Evolutionary conservation across 2,888 invertebrate genomes (phyloP).

Genomic region (Agrypnus murinus): DNA sequence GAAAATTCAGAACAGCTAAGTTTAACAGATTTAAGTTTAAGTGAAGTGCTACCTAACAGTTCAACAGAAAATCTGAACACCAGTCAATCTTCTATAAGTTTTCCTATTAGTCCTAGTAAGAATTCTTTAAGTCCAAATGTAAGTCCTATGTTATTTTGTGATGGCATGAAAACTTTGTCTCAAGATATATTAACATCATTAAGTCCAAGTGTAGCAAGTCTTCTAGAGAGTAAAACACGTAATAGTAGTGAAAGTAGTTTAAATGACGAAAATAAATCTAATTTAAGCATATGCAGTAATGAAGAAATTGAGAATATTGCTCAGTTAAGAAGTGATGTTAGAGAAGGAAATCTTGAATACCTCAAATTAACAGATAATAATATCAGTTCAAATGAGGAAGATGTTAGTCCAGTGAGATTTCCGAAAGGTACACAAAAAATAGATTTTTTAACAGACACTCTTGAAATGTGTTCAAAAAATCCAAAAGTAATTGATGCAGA

Average conservation of each 20-base stretch:
- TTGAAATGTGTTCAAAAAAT: not conserved
- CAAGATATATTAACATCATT: slow-evolving; percentile 55
- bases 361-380: slow-evolving; percentile 48
- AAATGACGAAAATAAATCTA: slow-evolving; percentile 47
- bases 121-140: slow-evolving; percentile 66
- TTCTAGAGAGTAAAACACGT: slow-evolving; percentile 58
- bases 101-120: slow-evolving; percentile 64
- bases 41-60: slow-evolving; percentile 64
- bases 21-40: slow-evolving; percentile 64
- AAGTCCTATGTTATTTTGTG: slow-evolving; percentile 63
- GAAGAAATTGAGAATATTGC: slow-evolving; percentile 40
- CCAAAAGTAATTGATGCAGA: not conserved
- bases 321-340: slow-evolving; percentile 34
- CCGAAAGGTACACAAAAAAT: not conserved
- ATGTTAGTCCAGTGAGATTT: slow-evolving; percentile 36
- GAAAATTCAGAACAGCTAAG: slow-evolving; percentile 62
- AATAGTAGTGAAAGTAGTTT: slow-evolving; percentile 56
- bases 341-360: slow-evolving; percentile 46
- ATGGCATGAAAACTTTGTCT: slow-evolving; percentile 46
- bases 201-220: slow-evolving; percentile 62
- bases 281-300: slow-evolving; percentile 34
- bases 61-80: slow-evolving; percentile 69
- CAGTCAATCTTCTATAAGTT: slow-evolving; percentile 69
- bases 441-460: slow-evolving; percentile 16
- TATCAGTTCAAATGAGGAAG: slow-evolving; percentile 48